phyloP scores from a whole-genome alignment of 2,888 invertebrate genomes.

The Drosophila silvestris region DNA sequence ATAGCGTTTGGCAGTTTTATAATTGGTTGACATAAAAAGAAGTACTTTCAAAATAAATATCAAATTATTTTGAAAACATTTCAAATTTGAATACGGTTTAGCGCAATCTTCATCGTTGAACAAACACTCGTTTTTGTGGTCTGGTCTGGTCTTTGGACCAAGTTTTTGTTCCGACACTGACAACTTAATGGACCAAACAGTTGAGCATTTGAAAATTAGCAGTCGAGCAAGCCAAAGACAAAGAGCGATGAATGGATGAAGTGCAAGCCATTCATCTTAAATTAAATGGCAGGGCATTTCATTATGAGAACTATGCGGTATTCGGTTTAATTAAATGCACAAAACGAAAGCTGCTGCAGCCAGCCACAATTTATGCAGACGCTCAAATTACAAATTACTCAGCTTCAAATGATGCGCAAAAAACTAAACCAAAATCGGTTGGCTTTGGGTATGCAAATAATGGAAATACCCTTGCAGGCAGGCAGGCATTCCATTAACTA shows the following conservation, averaged over 20 bases:
- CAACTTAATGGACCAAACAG: conserved; percentile 41
- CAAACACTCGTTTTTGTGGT: neutral
- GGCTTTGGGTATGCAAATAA: too few species aligned
- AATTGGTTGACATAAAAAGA: neutral
- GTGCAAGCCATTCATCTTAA: conserved; percentile 39
- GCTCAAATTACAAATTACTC: conserved; percentile 31
- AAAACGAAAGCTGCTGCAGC: conserved; percentile 1
- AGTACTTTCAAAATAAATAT: neutral
- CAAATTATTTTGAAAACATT: neutral
- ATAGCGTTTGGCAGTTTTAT: neutral
- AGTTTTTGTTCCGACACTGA: conserved; percentile 2
- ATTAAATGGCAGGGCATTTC: conserved; percentile 33
- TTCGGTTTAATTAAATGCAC: conserved; percentile 61
- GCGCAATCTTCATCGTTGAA: neutral
- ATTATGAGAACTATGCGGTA: conserved; percentile 50
- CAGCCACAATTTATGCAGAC: conserved; percentile 26
- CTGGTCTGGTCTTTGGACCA: neutral
- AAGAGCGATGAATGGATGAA: conserved; percentile 2
- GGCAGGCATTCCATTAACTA: neutral
- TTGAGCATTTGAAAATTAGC: conserved; percentile 28
- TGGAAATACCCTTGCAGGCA: neutral
- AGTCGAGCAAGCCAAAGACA: conserved; percentile 6
- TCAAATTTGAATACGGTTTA: neutral
- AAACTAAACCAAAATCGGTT: neutral
- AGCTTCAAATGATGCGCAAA: conserved; percentile 30